Conservation (phyloP, 2,888 invertebrate genomes). For the Antitype chi region DNA sequence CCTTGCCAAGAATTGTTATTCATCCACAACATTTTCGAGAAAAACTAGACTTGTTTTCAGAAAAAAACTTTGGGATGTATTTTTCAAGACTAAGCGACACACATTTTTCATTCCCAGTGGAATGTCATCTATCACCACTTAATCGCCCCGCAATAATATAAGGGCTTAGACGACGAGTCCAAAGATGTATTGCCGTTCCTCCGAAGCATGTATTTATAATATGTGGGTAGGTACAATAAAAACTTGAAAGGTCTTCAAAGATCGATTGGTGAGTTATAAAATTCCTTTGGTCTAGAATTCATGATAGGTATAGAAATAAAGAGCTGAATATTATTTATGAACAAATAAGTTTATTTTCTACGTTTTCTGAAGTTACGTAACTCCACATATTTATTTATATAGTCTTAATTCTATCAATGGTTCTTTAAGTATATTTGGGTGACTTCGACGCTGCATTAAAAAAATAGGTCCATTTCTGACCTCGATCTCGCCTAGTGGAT, state of each 20-base stretch:
- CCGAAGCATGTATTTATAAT: conserved; percentile 2
- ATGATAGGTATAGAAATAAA: conserved; percentile 11
- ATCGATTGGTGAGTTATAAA: conserved; percentile 50
- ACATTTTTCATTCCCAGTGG: conserved; percentile 9
- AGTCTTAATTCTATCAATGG: too few species aligned
- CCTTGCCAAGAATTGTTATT: not conserved
- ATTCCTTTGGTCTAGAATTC: conserved; percentile 34
- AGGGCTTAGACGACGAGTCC: conserved; percentile 10
- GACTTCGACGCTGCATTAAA: too few species aligned
- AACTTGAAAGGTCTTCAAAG: conserved; percentile 31
- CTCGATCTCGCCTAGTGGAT: too few species aligned
- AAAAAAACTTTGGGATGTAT: not conserved
- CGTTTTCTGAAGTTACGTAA: not conserved
- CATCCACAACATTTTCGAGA: not conserved
- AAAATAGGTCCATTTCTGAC: too few species aligned
- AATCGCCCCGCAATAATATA: not conserved
- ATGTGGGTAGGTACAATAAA: conserved; percentile 13
- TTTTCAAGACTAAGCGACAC: not conserved
- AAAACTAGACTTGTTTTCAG: not conserved
- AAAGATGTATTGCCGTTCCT: conserved; percentile 42
- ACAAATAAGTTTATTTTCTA: not conserved
- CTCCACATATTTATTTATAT: not conserved
- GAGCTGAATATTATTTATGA: not conserved
- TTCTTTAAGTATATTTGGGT: too few species aligned
- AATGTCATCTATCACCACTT: conserved; percentile 33